phyloP scores from a whole-genome alignment of 2,797 vertebrate species.

The Anabacerthia variegaticeps region DNA sequence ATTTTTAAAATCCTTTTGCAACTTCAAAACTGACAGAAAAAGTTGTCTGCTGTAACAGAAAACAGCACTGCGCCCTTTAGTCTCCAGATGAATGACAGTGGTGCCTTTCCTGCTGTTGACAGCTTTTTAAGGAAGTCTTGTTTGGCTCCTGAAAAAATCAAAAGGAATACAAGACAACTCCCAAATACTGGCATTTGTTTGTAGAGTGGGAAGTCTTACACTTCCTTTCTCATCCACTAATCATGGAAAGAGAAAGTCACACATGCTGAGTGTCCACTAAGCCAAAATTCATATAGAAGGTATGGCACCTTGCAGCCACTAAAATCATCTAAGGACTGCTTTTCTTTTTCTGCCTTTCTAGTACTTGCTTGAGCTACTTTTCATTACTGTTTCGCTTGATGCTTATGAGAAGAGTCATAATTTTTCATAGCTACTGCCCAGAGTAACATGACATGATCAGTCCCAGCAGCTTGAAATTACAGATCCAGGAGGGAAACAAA shows the following conservation, averaged over 20 bases:
- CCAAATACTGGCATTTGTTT: background rate
- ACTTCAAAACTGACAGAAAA: background rate
- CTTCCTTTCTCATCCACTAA: background rate
- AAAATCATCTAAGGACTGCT: background rate
- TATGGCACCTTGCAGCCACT: background rate
- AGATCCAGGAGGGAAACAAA: background rate
- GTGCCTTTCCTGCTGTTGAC: background rate
- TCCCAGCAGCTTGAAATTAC: background rate
- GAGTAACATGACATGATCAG: background rate
- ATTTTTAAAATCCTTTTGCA: background rate
- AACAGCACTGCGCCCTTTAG: background rate
- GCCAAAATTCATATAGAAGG: background rate
- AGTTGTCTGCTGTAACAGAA: background rate
- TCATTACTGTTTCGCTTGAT: background rate
- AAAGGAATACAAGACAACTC: background rate
- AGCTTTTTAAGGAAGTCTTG: background rate
- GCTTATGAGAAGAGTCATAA: background rate
- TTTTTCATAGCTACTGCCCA: background rate
- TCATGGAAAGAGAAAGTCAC: background rate
- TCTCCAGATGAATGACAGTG: background rate
- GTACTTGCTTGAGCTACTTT: background rate
- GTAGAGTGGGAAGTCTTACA: background rate
- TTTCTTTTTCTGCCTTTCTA: background rate
- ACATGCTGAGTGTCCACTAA: accelerated
- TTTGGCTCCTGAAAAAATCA: background rate